Evolutionary conservation across 2,113 vertebrate species (phyloP), one percentile per base, ranked within the genome.

Genomic region (Mystacornis crossleyi): DNA sequence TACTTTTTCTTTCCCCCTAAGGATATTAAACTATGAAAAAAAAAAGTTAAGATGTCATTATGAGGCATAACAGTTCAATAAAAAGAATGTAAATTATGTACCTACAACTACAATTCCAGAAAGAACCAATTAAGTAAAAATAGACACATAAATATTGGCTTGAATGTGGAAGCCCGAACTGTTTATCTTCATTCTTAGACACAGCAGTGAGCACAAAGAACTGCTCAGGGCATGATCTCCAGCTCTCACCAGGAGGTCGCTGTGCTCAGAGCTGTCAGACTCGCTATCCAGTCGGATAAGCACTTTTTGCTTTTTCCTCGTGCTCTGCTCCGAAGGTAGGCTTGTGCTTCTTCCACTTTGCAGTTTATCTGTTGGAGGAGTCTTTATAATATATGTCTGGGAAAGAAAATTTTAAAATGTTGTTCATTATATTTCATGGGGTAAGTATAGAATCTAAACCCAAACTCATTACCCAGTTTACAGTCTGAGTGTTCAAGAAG

Each of bases 191-290:
- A 24, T 38, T 69, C 34, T 66, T 18, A 72, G 26, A 10, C 48
- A 79, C 3, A 82, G 47, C 28, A 93, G 64, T 55, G 64, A 53
- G 11, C 40, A 74, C 6, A 74, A 51, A 65, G 36, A 72, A 10
- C 34, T 50, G 66, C 14, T 47, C 75, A 92, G 84, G 19, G 11
- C 18, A 8, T 4, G 43, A 13, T 42, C 74, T 51, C 70, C 81
- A 51, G 51, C 94, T 93, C 95, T 99, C 98, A 99, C 99, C 98
- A 99, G 91, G 40, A 99, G 94, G 97, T 99, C 99, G 33, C 89
- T 95, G 66, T 97, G 96, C 55, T 99, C 99, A 19, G 99, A 99
- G 97, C 98, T 99, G 88, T 99, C 99, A 36, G 99, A 99, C 81
- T 98, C 98, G 69, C 97, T 61, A 80, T 99, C 99, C 90, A 99